Conservation (phyloP, 2,113 vertebrate species). For the Archocentrus centrarchus region DNA sequence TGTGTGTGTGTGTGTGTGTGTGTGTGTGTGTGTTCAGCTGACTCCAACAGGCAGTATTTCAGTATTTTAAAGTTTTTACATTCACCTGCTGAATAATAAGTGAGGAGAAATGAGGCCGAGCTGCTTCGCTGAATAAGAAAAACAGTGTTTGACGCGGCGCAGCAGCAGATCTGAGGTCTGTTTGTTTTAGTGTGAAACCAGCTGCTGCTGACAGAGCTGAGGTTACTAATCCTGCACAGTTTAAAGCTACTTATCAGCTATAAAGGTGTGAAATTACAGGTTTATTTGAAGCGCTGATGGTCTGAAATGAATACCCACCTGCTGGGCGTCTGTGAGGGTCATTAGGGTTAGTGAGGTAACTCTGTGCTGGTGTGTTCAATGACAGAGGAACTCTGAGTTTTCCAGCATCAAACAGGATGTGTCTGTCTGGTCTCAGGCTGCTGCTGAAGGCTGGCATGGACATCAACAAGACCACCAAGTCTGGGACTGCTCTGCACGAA, state of each 20-base stretch:
- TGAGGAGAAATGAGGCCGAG: background rate
- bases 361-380: too few relatives aligned
- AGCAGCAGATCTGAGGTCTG: background rate
- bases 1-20: background rate
- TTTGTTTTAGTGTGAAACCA: background rate
- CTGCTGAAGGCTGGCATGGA: constrained; percentile 93
- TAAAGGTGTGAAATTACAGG: too few relatives aligned
- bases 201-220: background rate
- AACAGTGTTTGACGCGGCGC: too few relatives aligned
- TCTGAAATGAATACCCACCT: background rate
- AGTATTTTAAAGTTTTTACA: background rate
- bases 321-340: background rate
- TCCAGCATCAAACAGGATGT: background rate
- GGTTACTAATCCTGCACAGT: background rate
- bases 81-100: constrained; percentile 2
- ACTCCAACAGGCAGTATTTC: background rate
- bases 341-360: too few relatives aligned
- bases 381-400: background rate
- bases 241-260: background rate
- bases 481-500: constrained; percentile 92
- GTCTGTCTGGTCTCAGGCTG: constrained; percentile 78
- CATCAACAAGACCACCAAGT: constrained; percentile 94
- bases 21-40: background rate
- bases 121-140: background rate
- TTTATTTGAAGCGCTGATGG: too few relatives aligned